Percentiles rank a stretch among this genome's conserved stretches.
These are phyloP conservation scores for Grapholita molesta DNA, from an alignment of 1,140 invertebrate species.

Conservation along the genomic window DNA sequence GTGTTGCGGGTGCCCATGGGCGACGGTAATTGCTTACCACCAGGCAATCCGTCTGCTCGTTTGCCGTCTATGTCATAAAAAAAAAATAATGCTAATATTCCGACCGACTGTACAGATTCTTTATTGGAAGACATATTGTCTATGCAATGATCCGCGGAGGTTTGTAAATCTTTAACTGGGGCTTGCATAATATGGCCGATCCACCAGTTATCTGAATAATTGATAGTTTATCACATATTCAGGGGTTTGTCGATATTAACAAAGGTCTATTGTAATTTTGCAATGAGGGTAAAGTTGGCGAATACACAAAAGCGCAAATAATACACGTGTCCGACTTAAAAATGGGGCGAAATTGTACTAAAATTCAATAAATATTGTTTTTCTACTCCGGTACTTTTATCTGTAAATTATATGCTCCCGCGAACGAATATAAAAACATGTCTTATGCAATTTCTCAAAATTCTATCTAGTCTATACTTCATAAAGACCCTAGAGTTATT, in stretches of 20 bases:
- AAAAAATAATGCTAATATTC: not conserved
- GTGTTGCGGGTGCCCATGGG: too few species aligned
- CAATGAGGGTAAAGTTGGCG: not conserved
- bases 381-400: too few species aligned
- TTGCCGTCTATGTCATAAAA: not conserved
- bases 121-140: constrained; percentile 24
- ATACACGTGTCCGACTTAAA: not conserved
- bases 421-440: too few species aligned
- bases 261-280: not conserved
- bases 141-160: not conserved
- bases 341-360: too few species aligned
- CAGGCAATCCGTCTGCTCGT: too few species aligned
- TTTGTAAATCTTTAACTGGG: constrained; percentile 13
- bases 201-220: not conserved
- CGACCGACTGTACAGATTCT: not conserved
- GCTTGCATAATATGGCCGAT: not conserved
- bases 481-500: too few species aligned
- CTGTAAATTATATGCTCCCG: too few species aligned
- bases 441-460: too few species aligned
- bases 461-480: too few species aligned
- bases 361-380: too few species aligned
- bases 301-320: not conserved
- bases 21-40: too few species aligned
- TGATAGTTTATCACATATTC: not conserved
- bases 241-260: not conserved